These are phyloP conservation scores for Pyrocoelia pectoralis DNA, from an alignment of 2,888 invertebrate species.

Conservation along the genomic window DNA sequence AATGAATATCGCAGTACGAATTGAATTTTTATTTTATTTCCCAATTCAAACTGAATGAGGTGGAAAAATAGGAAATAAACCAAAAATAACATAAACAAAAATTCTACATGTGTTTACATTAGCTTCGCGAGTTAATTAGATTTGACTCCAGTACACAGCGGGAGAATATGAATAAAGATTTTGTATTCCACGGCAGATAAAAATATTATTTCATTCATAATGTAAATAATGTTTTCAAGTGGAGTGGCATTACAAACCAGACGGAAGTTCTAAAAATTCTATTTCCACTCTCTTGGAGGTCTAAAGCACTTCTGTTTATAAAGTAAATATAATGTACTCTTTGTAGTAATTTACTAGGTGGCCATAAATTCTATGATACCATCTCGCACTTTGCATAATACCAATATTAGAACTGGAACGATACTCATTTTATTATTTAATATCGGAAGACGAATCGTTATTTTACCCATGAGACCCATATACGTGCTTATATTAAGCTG, in stretches of 20 bases:
- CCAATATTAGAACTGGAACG: constrained; percentile 21
- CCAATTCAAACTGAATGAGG: no score
- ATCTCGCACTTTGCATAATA: constrained; percentile 19
- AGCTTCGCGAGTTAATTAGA: neutral
- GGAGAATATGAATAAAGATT: neutral
- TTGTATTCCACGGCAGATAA: neutral
- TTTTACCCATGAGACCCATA: constrained; percentile 15
- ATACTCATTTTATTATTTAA: constrained; percentile 19
- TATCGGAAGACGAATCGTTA: constrained; percentile 20
- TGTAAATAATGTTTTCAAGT: neutral
- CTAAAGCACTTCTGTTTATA: constrained; percentile 4
- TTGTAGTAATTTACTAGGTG: constrained; percentile 14
- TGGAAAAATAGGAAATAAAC: no score
- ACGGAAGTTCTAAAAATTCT: constrained; percentile 1
- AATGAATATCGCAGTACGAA: no score
- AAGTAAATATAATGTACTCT: constrained; percentile 9
- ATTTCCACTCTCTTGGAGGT: neutral
- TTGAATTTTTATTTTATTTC: no score
- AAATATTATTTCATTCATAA: constrained; percentile 1
- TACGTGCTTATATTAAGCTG: neutral
- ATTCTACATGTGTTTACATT: neutral
- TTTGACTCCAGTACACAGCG: neutral
- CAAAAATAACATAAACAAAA: no score
- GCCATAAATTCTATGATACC: constrained; percentile 12
- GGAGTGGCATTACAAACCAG: neutral